Percentiles rank a stretch among this genome's conserved stretches.
Evolutionary conservation across 2,888 invertebrate species (phyloP).

Genomic region (Sesamia inferens): DNA sequence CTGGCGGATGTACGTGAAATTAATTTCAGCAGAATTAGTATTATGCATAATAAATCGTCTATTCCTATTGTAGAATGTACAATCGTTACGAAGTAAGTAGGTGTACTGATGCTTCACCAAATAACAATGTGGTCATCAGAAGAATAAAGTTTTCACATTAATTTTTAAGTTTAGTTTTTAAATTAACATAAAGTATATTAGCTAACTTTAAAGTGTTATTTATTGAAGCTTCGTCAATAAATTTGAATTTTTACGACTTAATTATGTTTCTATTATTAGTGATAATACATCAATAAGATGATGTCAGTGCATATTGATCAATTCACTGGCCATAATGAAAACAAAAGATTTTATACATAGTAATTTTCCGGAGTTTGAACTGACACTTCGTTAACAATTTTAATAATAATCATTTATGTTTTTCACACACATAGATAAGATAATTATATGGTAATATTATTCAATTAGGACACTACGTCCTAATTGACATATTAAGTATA

Average conservation of each 20-base stretch:
- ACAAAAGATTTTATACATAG: slow-evolving; percentile 16
- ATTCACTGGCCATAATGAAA: slow-evolving; percentile 12
- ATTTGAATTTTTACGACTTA: slow-evolving; percentile 38
- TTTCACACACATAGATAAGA: background rate
- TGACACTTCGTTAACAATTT: background rate
- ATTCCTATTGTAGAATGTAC: background rate
- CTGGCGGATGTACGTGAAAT: background rate
- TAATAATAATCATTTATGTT: slow-evolving; percentile 5
- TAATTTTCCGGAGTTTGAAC: slow-evolving; percentile 23
- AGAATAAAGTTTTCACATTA: slow-evolving; percentile 1
- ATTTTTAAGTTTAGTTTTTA: background rate
- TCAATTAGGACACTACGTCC: background rate
- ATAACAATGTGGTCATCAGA: slow-evolving; percentile 32
- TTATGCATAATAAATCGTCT: background rate
- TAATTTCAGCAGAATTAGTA: background rate
- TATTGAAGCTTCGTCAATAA: slow-evolving; percentile 28
- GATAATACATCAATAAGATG: slow-evolving; percentile 4
- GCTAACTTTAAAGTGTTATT: slow-evolving; percentile 23
- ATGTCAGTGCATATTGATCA: slow-evolving; percentile 14
- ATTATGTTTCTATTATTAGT: slow-evolving; percentile 29
- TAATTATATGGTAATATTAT: slow-evolving; percentile 5
- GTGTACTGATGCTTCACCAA: slow-evolving; percentile 25
- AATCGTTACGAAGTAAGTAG: slow-evolving; percentile 5
- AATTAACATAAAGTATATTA: slow-evolving; percentile 28
- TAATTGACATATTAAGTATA: slow-evolving; percentile 28